Percentiles rank a stretch among this genome's conserved stretches.
These are phyloP conservation scores for Macroglossus sobrinus DNA, from an alignment of 2,113 vertebrate species.

Conservation along the genomic window DNA sequence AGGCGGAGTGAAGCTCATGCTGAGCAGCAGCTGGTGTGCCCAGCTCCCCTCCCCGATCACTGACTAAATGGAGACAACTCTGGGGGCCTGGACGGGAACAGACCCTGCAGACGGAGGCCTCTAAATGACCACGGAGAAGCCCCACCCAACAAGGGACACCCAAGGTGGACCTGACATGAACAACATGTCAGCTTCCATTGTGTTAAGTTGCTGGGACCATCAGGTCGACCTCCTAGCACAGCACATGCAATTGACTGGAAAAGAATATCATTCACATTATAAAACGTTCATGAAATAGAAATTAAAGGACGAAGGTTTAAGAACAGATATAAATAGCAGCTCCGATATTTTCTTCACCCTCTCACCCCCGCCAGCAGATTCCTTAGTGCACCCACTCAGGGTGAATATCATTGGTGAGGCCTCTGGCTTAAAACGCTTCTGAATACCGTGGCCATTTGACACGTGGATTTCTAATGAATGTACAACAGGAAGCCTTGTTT, in stretches of 20 bases:
- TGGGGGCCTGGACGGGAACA: not conserved
- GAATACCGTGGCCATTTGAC: not conserved
- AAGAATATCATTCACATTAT: not conserved
- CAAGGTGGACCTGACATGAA: not conserved
- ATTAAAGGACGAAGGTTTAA: not conserved
- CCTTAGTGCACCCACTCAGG: no score
- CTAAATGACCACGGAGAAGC: not conserved
- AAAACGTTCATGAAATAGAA: not conserved
- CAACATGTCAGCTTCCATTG: no score
- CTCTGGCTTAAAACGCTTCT: not conserved
- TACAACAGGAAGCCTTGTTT: not conserved
- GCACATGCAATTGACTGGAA: not conserved
- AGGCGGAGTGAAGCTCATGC: rapidly evolving
- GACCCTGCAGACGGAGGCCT: not conserved
- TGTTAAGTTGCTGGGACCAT: not conserved
- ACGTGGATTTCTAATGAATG: not conserved
- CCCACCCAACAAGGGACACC: not conserved
- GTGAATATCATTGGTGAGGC: not conserved
- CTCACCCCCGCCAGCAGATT: not conserved
- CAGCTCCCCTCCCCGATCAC: not conserved
- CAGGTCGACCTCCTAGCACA: not conserved
- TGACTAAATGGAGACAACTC: not conserved
- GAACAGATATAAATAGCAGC: not conserved
- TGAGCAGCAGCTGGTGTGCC: not conserved
- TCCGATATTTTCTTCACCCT: not conserved